phyloP scores from a whole-genome alignment of 1,140 invertebrate species.

The Pantala flavescens region DNA sequence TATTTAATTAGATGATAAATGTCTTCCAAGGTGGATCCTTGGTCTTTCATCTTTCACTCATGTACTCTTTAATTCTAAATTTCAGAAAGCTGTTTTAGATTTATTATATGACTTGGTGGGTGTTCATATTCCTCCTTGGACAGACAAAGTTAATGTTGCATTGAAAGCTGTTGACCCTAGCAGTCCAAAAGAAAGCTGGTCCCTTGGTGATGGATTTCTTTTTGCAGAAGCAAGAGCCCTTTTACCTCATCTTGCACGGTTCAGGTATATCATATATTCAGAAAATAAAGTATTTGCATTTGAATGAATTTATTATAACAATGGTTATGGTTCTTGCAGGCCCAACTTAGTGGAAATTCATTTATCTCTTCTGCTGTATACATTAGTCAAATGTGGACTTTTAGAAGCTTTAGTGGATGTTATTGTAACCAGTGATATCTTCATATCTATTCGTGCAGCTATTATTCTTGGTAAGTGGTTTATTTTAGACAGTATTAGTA shows the following conservation, averaged over 20 bases:
- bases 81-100: conserved; percentile 79
- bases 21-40: too few relatives aligned
- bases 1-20: too few relatives aligned
- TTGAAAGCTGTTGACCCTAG: conserved; percentile 77
- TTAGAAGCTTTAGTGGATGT: conserved; percentile 84
- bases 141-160: conserved; percentile 79
- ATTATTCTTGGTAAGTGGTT: conserved; percentile 58
- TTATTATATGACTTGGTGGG: conserved; percentile 81
- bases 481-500: neutral
- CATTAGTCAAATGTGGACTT: conserved; percentile 75
- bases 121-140: conserved; percentile 77
- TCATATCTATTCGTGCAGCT: conserved; percentile 80
- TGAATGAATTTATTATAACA: conserved; percentile 12
- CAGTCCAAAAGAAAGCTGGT: conserved; percentile 64
- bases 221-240: conserved; percentile 75
- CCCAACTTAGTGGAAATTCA: conserved; percentile 88
- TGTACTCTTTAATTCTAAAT: too few relatives aligned
- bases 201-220: conserved; percentile 83
- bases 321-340: conserved; percentile 38
- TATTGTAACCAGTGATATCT: conserved; percentile 75
- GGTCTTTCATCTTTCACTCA: too few relatives aligned
- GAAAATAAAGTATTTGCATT: conserved; percentile 11
- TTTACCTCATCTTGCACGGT: conserved; percentile 66
- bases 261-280: conserved; percentile 33
- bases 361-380: conserved; percentile 74